Base-by-base conservation (phyloP, 2,797 vertebrate species). In the Gephyroberyx darwinii region DNA sequence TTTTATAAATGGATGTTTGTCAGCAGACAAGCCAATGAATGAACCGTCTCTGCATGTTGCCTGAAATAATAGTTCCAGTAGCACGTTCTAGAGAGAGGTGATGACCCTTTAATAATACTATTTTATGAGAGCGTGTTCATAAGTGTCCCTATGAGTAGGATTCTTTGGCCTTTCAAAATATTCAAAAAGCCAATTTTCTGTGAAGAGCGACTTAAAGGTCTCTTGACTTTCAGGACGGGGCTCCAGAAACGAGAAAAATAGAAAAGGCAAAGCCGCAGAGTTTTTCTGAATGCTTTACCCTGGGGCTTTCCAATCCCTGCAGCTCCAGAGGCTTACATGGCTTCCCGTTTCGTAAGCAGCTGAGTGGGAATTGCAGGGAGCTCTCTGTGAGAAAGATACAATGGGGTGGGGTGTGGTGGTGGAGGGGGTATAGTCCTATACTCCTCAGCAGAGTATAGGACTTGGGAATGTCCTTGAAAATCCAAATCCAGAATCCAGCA, bases 391-490 rank as follows among this genome's bases (percentile, higher is more conserved):
- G 75, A 72, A 10, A 1, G 22, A 71, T 69, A 84, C 80, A 82
- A 65, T 82, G 26, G 69, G 48, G 56, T 71, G 55, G 30, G 68
- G 65, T 61, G 61, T 35, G 33, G 33, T 5, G 33, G 33, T 35
- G 33, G 16, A 4, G 39, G 60, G 68, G 57, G n/a, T n/a, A n/a
- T n/a, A n/a, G n/a, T n/a, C n/a, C n/a, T n/a, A n/a, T n/a, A n/a
- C n/a, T n/a, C n/a, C 72, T 78, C 33, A 0, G 69, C 10, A 57
- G 68, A 62, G 72, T 64, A 71, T 53, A 78, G 80, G 77, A 86
- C 70, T 61, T 6, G 56, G 65, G 78, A 80, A 82, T 75, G 83
- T 90, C 90, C 91, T 92, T 88, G 84, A 88, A 75, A 84, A 81
- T 82, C 62, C 76, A 10, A 80, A 26, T 26, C 26, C 26, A 81